Conservation (phyloP, 2,113 vertebrate genomes). For the Marmota monax region DNA sequence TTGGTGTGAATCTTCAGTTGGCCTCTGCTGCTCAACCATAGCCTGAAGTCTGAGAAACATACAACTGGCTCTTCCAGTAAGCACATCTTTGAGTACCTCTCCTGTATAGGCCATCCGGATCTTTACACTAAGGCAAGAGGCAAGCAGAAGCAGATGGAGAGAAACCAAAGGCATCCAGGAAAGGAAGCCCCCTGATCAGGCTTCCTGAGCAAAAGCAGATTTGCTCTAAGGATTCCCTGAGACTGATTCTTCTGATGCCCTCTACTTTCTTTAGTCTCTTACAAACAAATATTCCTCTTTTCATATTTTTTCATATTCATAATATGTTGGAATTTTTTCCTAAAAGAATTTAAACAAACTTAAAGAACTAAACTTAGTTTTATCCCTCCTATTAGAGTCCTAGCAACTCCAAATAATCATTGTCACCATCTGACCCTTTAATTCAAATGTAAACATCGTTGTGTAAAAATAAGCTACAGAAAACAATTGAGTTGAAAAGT, state of each 20-base stretch:
- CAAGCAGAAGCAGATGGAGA: background rate
- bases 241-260: background rate
- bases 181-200: background rate
- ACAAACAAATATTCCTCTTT: background rate
- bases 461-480: background rate
- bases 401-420: background rate
- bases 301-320: background rate
- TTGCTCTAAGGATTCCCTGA: background rate
- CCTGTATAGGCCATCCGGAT: background rate
- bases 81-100: background rate
- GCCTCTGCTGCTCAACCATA: background rate
- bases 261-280: background rate
- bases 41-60: constrained; percentile 23
- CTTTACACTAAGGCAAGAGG: constrained; percentile 20
- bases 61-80: background rate
- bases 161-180: background rate
- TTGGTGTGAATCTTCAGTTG: constrained; percentile 40
- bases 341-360: background rate
- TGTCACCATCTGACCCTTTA: background rate
- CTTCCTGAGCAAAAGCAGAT: background rate
- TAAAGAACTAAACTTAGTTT: background rate
- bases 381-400: background rate
- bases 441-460: background rate
- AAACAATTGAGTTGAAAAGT: background rate
- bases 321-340: background rate